A percentile compares a stretch with the other conserved stretches of the same genome.
phyloP scores from a whole-genome alignment of 2,888 invertebrate species.

The Xestobium rufovillosum region DNA sequence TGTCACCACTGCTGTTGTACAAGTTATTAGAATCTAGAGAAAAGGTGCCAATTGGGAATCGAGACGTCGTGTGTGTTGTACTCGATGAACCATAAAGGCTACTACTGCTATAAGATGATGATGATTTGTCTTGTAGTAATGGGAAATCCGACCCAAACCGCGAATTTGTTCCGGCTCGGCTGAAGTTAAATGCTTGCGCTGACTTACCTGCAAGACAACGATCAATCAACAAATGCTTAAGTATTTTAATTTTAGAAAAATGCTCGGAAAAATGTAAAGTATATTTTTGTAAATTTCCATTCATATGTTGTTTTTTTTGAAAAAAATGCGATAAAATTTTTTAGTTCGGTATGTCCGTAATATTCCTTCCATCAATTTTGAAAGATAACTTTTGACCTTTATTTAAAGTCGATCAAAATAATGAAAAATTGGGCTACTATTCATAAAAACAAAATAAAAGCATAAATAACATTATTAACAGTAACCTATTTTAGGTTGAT shows the following conservation, averaged over 20 bases:
- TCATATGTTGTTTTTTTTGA: too few species aligned
- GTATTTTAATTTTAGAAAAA: slow-evolving; percentile 1
- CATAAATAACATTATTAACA: too few species aligned
- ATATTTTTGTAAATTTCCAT: too few species aligned
- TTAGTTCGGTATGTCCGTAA: too few species aligned
- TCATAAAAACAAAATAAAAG: too few species aligned
- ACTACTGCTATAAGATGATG: slow-evolving; percentile 31
- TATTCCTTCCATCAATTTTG: too few species aligned
- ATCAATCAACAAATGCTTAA: slow-evolving; percentile 5
- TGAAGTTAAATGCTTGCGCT: slow-evolving; percentile 41
- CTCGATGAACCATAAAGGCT: slow-evolving; percentile 39
- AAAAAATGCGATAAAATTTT: too few species aligned
- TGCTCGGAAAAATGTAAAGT: too few species aligned
- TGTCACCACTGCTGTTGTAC: slow-evolving; percentile 39
- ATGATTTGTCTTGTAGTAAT: slow-evolving; percentile 38
- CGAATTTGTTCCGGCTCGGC: slow-evolving; percentile 39
- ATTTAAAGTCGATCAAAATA: too few species aligned
- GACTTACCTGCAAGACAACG: slow-evolving; percentile 34
- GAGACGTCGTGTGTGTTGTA: slow-evolving; percentile 38
- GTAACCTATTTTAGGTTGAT: too few species aligned
- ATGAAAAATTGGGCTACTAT: too few species aligned
- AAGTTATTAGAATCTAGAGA: slow-evolving; percentile 42
- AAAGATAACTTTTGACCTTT: too few species aligned
- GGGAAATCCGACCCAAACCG: slow-evolving; percentile 42
- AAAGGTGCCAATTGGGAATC: slow-evolving; percentile 35